Base-by-base conservation (phyloP, 2,888 invertebrate genomes). In the Cheilosia vulpina region DNA sequence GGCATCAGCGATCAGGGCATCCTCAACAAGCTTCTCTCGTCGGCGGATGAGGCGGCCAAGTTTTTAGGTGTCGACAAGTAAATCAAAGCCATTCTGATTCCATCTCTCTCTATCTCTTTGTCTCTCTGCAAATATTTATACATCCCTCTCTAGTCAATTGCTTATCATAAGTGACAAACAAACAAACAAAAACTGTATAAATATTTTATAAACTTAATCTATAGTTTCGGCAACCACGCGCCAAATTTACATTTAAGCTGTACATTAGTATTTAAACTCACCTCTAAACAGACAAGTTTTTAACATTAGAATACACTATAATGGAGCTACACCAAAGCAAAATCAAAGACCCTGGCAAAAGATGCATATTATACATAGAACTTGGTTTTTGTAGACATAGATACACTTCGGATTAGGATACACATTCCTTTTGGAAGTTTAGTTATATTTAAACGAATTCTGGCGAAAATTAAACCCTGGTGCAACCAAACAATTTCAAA, bases 1-100 rank as follows among this genome's bases (percentile, higher is more conserved):
- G 98, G 98, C 0, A 97, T 98, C 82, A 95, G 96, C 52, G 97
- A 97, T 91, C 95, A 96, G 88, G 96, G 96, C 17, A 95, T 97
- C 82, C 96, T 98, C 71, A 98, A 98, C 90, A 96, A 96, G 92
- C 94, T 96, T 87, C 94, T 98, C 41, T 96, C 97, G 31, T 95
- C 96, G 0, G 95, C 97, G 38, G 95, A 95, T 87, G 97, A 97
- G 90, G 98, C 98, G 27, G 98, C 98, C 1, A 96, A 97, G 90
- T 94, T 98, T 87, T 93, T 98, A 27, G 96, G 98, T 27, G 96
- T 98, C 66, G 96, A 96, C 87, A 96, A 95, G 89, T 93, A 90
- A 90, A 87, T 34, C 21, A 17, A 47, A n/a, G 47, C 15, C 15
- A 11, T 27, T 15, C 17, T 38, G 19, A 9, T 45, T 41, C 38